Base-by-base conservation (phyloP, 1,140 invertebrate species). In the Dermatophagoides farinae region DNA sequence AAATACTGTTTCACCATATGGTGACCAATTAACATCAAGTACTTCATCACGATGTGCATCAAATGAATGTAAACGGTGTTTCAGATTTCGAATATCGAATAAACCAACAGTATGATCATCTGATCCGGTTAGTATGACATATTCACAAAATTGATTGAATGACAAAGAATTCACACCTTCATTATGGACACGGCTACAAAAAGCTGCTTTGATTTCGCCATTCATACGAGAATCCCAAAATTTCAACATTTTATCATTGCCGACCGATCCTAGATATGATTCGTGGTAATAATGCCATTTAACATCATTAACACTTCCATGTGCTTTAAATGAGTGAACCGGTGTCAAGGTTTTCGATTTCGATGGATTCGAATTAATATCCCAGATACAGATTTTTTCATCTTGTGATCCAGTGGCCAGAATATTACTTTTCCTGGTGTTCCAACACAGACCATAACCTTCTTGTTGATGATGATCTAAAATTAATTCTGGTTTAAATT, bases 31-130 rank as follows among this genome's bases (percentile, higher is more conserved):
- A 49, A 98, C 85, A 79, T 98, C 92, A 81, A 99, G 98, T 65
- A 99, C 98, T 76, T 99, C 96, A 72, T 99, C 96, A 72, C 97
- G 97, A 72, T 99, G 96, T 41, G 93, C 97, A 74, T 99, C 95
- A 73, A 99, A 99, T 50, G 91, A 96, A 76, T 99, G 96, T 61
- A 99, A 75, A 75, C 98, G 98, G 31, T 97, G 71, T 73, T 97
- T 97, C 25, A 98, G 75, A 73, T 98, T 97, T 63, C 93, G 77
- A 63, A 98, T 76, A 77, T 98, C 95, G 95, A 93, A 98, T 20
- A 98, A 72, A 22, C 92, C 95, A 25, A 85, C 82, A 65, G 80
- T 82, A 75, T 82, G 97, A 71, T 98, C 96, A 58, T 95, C 95
- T 67, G 90, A 96, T n/a, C 95, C 96, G 46, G 96, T 98, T 0